phyloP scores from a whole-genome alignment of 2,888 invertebrate species.

The Temnothorax rugatulus region DNA sequence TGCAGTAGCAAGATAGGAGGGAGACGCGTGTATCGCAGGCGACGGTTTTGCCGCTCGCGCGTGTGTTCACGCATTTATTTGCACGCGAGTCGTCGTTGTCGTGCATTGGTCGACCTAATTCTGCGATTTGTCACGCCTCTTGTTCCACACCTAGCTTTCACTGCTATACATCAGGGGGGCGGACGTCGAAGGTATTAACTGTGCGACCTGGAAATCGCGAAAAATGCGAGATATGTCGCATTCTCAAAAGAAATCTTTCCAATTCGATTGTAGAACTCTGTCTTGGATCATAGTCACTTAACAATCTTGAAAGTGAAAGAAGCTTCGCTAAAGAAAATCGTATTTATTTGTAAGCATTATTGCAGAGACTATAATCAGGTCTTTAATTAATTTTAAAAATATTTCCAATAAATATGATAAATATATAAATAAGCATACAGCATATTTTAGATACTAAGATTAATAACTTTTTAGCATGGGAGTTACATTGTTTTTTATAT shows the following conservation, averaged over 20 bases:
- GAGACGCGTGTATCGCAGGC: slow-evolving; percentile 30
- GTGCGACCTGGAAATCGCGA: slow-evolving; percentile 36
- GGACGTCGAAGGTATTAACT: slow-evolving; percentile 67
- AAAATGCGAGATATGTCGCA: slow-evolving; percentile 23
- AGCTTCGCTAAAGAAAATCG: background rate
- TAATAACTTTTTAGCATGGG: background rate
- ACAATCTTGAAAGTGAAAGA: background rate
- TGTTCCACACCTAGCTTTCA: slow-evolving; percentile 82
- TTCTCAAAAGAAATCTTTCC: background rate
- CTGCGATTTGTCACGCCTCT: slow-evolving; percentile 82
- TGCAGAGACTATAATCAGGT: background rate
- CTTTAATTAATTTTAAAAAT: background rate
- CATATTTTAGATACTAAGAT: background rate
- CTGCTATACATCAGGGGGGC: slow-evolving; percentile 77
- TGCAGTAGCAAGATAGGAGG: slow-evolving; percentile 39
- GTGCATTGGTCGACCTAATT: slow-evolving; percentile 80
- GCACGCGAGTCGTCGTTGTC: slow-evolving; percentile 52
- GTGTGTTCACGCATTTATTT: slow-evolving; percentile 65
- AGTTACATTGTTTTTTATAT: background rate
- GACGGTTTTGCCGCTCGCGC: slow-evolving; percentile 58
- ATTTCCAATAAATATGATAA: background rate
- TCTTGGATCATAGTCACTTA: background rate
- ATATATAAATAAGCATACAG: background rate
- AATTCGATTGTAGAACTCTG: background rate
- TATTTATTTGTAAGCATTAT: background rate